Conservation (phyloP, 2,888 invertebrate genomes). For the Drosophila neotestacea region DNA sequence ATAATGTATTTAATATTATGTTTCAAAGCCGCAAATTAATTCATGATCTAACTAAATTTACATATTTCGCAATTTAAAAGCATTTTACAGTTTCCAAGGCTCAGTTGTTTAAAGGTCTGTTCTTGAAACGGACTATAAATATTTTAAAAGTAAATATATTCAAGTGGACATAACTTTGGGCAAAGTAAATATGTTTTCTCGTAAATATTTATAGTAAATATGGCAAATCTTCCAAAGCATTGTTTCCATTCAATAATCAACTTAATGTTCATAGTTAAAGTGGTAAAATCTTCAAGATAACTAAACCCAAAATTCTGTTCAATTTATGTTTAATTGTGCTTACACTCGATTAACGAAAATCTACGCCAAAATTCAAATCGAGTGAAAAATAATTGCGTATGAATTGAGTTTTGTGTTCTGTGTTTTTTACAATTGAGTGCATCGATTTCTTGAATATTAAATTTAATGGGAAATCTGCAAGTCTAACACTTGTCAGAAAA, state of each 20-base stretch:
- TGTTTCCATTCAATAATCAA: background rate
- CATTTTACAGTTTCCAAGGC: background rate
- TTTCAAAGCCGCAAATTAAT: conserved; percentile 14
- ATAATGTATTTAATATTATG: conserved; percentile 34
- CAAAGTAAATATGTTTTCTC: no score
- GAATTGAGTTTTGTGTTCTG: conserved; percentile 19
- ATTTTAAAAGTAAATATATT: background rate
- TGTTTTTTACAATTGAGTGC: conserved; percentile 8
- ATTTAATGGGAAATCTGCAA: background rate
- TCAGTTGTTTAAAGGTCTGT: conserved; percentile 1
- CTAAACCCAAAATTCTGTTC: background rate
- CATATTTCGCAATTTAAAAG: background rate
- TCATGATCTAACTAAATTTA: background rate
- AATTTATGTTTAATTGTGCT: background rate
- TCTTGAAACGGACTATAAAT: background rate
- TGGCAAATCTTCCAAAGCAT: background rate
- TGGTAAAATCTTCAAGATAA: background rate
- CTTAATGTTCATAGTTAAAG: background rate
- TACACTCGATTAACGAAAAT: conserved; percentile 28
- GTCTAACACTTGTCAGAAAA: background rate
- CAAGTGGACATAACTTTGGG: no score
- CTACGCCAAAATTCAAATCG: conserved; percentile 19
- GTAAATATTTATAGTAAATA: no score
- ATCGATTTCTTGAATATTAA: conserved; percentile 11
- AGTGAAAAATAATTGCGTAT: conserved; percentile 28